These are phyloP conservation scores for Hippocampus abdominalis DNA, from an alignment of 2,113 vertebrate genomes.

Conservation along the genomic window DNA sequence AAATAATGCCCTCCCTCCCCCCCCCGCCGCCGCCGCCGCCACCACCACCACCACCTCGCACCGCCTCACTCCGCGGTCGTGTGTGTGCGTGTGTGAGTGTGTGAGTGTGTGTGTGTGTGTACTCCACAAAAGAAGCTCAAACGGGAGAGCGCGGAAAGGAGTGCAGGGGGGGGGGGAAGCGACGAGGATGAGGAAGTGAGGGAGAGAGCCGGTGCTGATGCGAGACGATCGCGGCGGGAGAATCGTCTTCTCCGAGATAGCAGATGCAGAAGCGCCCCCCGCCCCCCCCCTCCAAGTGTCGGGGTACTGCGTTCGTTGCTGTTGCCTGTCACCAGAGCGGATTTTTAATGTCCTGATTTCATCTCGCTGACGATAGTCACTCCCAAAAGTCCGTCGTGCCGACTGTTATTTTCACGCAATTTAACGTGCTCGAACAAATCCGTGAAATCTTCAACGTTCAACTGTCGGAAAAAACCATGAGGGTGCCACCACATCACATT, in stretches of 20 bases:
- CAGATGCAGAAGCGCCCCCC: slow-evolving; percentile 69
- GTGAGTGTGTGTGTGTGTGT: slow-evolving; percentile 2
- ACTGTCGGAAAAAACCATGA: too few species aligned
- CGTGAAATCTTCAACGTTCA: too few species aligned
- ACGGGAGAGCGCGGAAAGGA: slow-evolving; percentile 35
- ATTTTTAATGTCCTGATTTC: slow-evolving; percentile 38
- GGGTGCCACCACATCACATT: too few species aligned
- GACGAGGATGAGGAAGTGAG: slow-evolving; percentile 26
- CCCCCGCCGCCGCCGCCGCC: too few species aligned
- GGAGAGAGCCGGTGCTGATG: slow-evolving; percentile 50
- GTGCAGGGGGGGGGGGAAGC: slow-evolving; percentile 33
- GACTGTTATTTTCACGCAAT: neutral
- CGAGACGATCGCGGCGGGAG: slow-evolving; percentile 52
- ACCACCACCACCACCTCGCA: neutral
- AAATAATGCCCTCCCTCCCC: slow-evolving; percentile 13
- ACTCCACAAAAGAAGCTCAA: slow-evolving; percentile 17
- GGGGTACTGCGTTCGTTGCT: slow-evolving; percentile 32
- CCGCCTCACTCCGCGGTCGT: neutral
- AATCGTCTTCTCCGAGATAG: slow-evolving; percentile 50
- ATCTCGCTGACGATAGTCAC: neutral
- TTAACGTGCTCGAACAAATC: too few species aligned
- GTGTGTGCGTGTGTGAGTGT: too few species aligned
- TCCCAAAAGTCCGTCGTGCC: neutral
- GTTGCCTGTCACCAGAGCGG: slow-evolving; percentile 30
- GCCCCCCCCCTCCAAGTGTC: slow-evolving; percentile 16